Percentiles rank a stretch among this genome's conserved stretches.
These are phyloP conservation scores for Cosmia trapezina DNA, from an alignment of 2,888 invertebrate genomes.

Conservation along the genomic window DNA sequence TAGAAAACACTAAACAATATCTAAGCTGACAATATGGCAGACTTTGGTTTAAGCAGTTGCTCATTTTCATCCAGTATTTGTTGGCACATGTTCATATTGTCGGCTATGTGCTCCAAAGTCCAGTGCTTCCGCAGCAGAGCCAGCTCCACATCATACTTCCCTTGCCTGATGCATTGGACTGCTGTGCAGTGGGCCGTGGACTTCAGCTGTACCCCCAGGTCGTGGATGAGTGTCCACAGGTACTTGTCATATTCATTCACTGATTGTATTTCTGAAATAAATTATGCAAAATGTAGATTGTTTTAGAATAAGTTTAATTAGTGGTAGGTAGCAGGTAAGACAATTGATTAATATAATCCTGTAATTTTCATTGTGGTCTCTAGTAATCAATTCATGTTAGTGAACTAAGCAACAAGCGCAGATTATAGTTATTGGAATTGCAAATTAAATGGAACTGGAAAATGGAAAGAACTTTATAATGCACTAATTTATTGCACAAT, in stretches of 20 bases:
- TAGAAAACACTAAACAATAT: slow-evolving; percentile 29
- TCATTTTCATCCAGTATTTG: slow-evolving; percentile 88
- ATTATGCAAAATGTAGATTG: background rate
- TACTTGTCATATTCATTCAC: slow-evolving; percentile 96
- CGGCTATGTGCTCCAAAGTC: slow-evolving; percentile 92
- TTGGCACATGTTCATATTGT: slow-evolving; percentile 91
- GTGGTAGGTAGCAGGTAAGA: background rate
- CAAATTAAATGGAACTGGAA: background rate
- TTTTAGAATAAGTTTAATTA: slow-evolving; percentile 2
- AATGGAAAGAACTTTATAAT: no score
- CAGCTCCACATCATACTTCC: slow-evolving; percentile 94
- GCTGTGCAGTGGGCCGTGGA: slow-evolving; percentile 95
- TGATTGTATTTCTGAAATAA: slow-evolving; percentile 94
- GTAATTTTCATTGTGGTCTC: background rate
- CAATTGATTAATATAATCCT: background rate
- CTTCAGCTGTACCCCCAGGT: slow-evolving; percentile 94
- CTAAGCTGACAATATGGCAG: slow-evolving; percentile 76
- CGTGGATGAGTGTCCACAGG: slow-evolving; percentile 94
- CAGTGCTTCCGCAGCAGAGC: slow-evolving; percentile 96
- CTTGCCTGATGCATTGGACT: slow-evolving; percentile 95
- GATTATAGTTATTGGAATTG: background rate
- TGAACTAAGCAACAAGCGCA: background rate
- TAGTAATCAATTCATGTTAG: background rate
- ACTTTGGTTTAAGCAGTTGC: slow-evolving; percentile 81
- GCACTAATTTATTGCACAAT: no score